Conservation (phyloP, 2,797 vertebrate genomes). For the Steatocranus sp. region DNA sequence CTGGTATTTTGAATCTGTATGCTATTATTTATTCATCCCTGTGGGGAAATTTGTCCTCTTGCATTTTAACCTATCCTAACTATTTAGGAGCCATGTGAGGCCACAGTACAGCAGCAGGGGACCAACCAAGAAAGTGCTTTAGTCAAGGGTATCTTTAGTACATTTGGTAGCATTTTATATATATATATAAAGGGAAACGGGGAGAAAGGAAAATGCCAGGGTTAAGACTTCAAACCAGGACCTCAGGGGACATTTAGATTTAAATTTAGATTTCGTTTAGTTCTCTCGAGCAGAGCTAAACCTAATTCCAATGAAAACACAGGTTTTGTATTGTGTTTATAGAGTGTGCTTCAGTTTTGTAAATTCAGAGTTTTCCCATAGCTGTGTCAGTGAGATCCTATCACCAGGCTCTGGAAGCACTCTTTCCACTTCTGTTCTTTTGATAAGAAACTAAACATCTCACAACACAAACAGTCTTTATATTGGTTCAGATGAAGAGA, state of each 20-base stretch:
- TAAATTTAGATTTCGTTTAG: neutral
- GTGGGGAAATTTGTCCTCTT: slow-evolving; percentile 14
- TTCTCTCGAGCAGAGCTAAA: neutral
- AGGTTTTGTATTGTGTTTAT: neutral
- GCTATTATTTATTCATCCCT: slow-evolving; percentile 35
- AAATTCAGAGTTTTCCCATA: slow-evolving; percentile 13
- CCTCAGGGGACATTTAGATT: neutral
- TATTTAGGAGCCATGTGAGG: slow-evolving; percentile 18
- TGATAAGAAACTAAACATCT: slow-evolving; percentile 40
- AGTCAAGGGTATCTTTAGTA: slow-evolving; percentile 8
- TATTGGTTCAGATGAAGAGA: slow-evolving; percentile 31
- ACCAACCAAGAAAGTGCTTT: slow-evolving; percentile 4
- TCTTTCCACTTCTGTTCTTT: slow-evolving; percentile 28
- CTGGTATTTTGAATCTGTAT: neutral
- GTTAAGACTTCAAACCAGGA: neutral
- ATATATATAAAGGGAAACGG: neutral
- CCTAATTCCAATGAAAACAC: neutral
- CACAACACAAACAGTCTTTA: slow-evolving; percentile 28
- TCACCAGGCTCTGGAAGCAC: slow-evolving; percentile 2
- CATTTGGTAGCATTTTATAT: neutral
- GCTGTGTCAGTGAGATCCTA: slow-evolving; percentile 7
- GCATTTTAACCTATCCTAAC: slow-evolving; percentile 14
- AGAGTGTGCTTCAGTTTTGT: neutral
- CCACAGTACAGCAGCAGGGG: slow-evolving; percentile 1
- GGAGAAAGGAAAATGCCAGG: neutral